Evolutionary conservation across 2,888 invertebrate species (phyloP), one percentile per base, ranked within the genome.

Genomic region (Leucophenga maculata): DNA sequence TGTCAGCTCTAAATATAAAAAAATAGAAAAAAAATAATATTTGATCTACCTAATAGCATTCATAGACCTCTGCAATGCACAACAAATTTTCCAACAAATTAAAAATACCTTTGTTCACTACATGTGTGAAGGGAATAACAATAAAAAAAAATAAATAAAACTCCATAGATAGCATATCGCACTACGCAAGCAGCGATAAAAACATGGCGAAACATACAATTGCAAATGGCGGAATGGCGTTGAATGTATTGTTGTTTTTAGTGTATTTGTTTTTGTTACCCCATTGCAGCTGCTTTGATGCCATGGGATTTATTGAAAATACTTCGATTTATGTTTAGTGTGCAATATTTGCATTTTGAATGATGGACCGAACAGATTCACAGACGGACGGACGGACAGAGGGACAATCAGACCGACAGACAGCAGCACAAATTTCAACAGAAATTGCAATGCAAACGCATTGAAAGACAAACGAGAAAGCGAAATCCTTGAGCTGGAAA

Each of bases 241-340:
- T 60, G 32, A 11, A 16, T 16, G 14, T 52, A 22, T 81, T 74
- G 77, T 79, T 75, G 1, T 22, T n/a, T 2, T 70, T 74, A 75
- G 67, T 75, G 77, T 73, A 72, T 73, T 59, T 81, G 80, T 77
- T 80, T 72, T 73, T 73, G 67, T 72, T 70, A 65, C 70, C 74
- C 66, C 68, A 70, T 69, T 26, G 68, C 54, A 73, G 26, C 55
- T 55, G 55, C 13, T 16, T 46, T 65, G 68, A 69, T 69, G 70
- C 73, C 69, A 72, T 72, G 77, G 76, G 73, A 78, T 79, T 81
- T 79, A 81, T 79, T 79, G 77, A 78, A 79, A 79, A 79, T 78
- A 77, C 78, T 79, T 81, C 80, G 82, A 79, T 81, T 79, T 79
- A 78, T 79, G 79, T 78, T 81, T 81, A 78, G 75, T 74, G 78